Conservation (phyloP, 2,113 vertebrate genomes). For the Phaethornis superciliosus region DNA sequence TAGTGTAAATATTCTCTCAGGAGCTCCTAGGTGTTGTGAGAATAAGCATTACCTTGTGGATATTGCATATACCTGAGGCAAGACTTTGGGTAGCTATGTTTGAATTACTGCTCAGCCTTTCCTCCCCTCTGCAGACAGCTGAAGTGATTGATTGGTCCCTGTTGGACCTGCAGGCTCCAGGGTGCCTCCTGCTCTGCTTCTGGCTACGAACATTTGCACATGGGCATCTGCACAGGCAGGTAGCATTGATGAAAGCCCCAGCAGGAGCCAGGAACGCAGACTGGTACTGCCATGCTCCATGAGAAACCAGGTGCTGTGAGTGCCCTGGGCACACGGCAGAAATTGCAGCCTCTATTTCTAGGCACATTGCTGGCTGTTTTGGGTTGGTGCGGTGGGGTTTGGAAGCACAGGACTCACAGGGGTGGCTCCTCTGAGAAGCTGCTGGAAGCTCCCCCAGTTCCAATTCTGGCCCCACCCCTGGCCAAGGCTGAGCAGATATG, state of each 20-base stretch:
- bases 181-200: neutral
- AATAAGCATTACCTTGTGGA: neutral
- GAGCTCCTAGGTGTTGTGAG: neutral
- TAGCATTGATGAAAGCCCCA: neutral
- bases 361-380: too few relatives aligned
- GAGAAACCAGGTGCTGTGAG: neutral
- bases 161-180: neutral
- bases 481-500: too few relatives aligned
- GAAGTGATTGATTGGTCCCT: neutral
- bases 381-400: too few relatives aligned
- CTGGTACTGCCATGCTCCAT: accelerated
- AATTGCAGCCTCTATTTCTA: neutral
- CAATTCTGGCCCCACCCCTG: too few relatives aligned
- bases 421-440: too few relatives aligned
- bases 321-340: neutral
- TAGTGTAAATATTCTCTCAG: neutral
- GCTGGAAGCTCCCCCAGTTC: too few relatives aligned
- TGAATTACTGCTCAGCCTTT: neutral
- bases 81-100: neutral
- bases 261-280: neutral
- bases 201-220: accelerated
- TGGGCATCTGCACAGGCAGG: neutral
- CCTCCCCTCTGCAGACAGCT: neutral
- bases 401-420: too few relatives aligned
- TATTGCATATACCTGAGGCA: neutral